Evolutionary conservation across 2,888 invertebrate genomes (phyloP), one percentile per base, ranked within the genome.

Genomic region (Gandaritis pyraliata): DNA sequence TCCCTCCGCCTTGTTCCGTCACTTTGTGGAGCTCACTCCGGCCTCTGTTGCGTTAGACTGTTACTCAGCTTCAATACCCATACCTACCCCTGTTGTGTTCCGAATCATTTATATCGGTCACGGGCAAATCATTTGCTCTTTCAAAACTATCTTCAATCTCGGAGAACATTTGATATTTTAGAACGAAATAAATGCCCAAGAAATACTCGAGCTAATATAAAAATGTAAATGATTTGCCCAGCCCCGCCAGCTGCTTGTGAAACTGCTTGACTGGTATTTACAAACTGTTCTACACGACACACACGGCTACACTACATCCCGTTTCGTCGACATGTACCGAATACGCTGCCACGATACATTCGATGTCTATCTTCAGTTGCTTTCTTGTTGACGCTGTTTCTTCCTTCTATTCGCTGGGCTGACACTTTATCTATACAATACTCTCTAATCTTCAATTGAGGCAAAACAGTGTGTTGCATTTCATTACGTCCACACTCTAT

Each of bases 1-100:
- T 97, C 83, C 67, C 63, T 81, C 77, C 81, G 64, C 63, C 64
- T 66, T 66, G 65, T 60, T 60, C 61, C 65, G 54, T 62, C 77
- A 73, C 75, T 73, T 75, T 82, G 85, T 82, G 86, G 84, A 83
- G 83, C 64, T 81, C 81, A 80, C 83, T 80, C 65, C 64, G 65
- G 57, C 59, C 55, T 63, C 50, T 55, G 55, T 51, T 82, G 60
- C 80, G 78, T 85, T 54, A 54, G 50, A 58, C 55, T 64, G 61
- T 54, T 67, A 63, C 64, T 76, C 80, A 64, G 84, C 85, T 85
- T 84, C 78, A 71, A 72, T 57, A 64, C 70, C 73, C 66, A 52
- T 68, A 71, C 75, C 81, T 68, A 71, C 75, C 81, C 80, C 79
- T 78, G 78, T 77, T 74, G 70, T 77, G 75, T 72, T 74, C 73